These are phyloP conservation scores for Hippocampus guttulatus DNA, from an alignment of 2,113 vertebrate genomes.

Conservation along the genomic window DNA sequence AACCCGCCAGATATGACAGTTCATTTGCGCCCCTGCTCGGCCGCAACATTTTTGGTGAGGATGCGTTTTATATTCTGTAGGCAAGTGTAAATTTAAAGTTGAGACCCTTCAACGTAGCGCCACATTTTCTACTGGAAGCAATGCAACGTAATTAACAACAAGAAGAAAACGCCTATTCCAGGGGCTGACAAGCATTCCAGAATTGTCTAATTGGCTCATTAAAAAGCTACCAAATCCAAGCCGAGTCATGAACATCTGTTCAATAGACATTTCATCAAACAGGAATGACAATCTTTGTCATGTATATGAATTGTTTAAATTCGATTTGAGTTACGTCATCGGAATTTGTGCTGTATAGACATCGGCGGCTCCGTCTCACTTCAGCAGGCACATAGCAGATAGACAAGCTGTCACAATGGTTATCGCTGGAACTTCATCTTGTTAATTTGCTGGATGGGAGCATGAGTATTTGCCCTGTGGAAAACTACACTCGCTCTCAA, in stretches of 20 bases:
- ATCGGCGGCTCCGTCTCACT: conserved; percentile 23
- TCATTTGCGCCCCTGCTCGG: too few species aligned
- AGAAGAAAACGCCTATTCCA: too few species aligned
- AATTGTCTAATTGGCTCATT: too few species aligned
- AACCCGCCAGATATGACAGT: conserved; percentile 41
- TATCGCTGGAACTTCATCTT: conserved; percentile 59
- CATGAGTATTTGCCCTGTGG: conserved; percentile 62
- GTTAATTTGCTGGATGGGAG: conserved; percentile 65
- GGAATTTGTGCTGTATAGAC: conserved; percentile 48
- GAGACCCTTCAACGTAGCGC: too few species aligned
- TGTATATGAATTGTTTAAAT: conserved; percentile 46
- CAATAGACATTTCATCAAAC: conserved; percentile 17
- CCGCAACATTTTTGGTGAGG: too few species aligned
- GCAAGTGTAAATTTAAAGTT: too few species aligned
- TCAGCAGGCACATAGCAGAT: conserved; percentile 40
- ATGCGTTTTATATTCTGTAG: too few species aligned
- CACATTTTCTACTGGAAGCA: too few species aligned
- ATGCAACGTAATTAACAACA: too few species aligned
- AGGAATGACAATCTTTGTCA: conserved; percentile 34
- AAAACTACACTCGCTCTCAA: conserved; percentile 57
- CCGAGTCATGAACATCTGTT: too few species aligned
- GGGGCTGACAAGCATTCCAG: too few species aligned
- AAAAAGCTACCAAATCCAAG: too few species aligned
- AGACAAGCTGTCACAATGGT: conserved; percentile 64
- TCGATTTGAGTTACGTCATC: conserved; percentile 51